Evolutionary conservation across 37 sponge, comb jelly and placozoan species (phyloP).

Genomic region (Axinella damicornis): DNA sequence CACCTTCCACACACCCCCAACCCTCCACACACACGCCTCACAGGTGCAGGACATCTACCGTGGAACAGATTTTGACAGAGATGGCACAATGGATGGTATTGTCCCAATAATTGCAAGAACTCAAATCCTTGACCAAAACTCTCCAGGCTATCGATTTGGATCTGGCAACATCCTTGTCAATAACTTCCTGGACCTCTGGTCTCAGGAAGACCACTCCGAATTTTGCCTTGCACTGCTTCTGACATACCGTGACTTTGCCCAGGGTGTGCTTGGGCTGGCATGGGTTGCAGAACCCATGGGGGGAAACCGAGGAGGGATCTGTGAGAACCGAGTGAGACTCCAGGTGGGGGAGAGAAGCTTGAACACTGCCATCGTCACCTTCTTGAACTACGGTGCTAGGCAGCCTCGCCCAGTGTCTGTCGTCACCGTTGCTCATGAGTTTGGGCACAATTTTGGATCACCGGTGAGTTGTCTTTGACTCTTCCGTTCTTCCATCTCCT

Average conservation of each 20-base stretch:
- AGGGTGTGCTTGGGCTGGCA: slow-evolving; percentile 94
- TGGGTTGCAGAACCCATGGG: slow-evolving; percentile 86
- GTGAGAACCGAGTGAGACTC: slow-evolving; percentile 59
- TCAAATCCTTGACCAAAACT: slow-evolving; percentile 7
- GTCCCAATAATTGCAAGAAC: slow-evolving; percentile 18
- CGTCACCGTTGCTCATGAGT: slow-evolving; percentile 93
- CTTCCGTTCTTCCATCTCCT: background rate
- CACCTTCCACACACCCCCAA: background rate
- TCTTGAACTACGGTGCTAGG: slow-evolving; percentile 78
- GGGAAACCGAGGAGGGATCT: slow-evolving; percentile 84
- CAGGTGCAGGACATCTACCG: slow-evolving; percentile 50
- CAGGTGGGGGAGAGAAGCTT: slow-evolving; percentile 52
- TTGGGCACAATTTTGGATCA: slow-evolving; percentile 98
- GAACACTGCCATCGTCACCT: slow-evolving; percentile 93
- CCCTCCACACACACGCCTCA: background rate
- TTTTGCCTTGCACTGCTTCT: slow-evolving; percentile 87
- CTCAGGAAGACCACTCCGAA: slow-evolving; percentile 58
- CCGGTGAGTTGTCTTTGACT: slow-evolving; percentile 51
- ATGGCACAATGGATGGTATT: background rate
- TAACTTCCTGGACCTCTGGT: slow-evolving; percentile 81
- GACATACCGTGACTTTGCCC: slow-evolving; percentile 89
- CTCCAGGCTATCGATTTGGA: slow-evolving; percentile 6
- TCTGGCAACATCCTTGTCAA: slow-evolving; percentile 60
- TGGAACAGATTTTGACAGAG: slow-evolving; percentile 58
- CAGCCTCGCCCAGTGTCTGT: slow-evolving; percentile 67